Percentiles rank a stretch among this genome's conserved stretches.
phyloP scores from a whole-genome alignment of 2,797 vertebrate species.

The Phrynocephalus guinanensis region DNA sequence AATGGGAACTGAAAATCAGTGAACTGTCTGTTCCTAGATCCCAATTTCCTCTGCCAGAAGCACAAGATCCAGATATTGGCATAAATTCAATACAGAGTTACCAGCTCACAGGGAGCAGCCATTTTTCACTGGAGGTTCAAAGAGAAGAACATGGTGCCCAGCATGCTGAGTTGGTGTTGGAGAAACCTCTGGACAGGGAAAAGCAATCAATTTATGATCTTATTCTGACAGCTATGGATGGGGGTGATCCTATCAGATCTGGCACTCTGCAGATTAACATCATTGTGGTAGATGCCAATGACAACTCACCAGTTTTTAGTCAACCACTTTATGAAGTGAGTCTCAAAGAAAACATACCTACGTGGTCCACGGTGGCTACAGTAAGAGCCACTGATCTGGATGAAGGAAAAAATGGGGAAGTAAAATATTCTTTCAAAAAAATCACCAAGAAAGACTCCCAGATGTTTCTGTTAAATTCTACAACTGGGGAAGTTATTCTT shows the following conservation, averaged over 20 bases:
- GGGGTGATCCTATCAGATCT: constrained; percentile 3
- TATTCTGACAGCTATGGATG: constrained; percentile 9
- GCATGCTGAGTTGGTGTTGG: neutral
- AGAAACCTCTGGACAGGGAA: constrained; percentile 16
- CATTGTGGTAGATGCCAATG: neutral
- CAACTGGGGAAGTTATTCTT: neutral
- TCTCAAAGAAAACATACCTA: neutral
- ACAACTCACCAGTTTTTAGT: constrained; percentile 1
- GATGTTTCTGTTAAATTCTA: constrained; percentile 42
- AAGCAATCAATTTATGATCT: neutral
- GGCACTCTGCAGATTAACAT: neutral
- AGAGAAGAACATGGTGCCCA: neutral
- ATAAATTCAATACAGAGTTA: constrained; percentile 40
- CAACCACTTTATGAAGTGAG: neutral
- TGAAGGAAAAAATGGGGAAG: constrained; percentile 41
- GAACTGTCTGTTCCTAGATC: neutral
- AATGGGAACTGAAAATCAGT: neutral
- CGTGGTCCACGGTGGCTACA: neutral
- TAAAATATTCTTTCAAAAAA: constrained; percentile 54
- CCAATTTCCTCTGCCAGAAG: constrained; percentile 35
- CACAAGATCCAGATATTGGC: constrained; percentile 72
- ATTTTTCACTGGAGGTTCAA: constrained; percentile 15
- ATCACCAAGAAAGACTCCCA: neutral
- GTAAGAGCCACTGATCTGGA: constrained; percentile 1
- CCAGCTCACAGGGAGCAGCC: neutral